These are phyloP conservation scores for Mimachlamys varia DNA, from an alignment of 2,888 invertebrate species.

Conservation along the genomic window DNA sequence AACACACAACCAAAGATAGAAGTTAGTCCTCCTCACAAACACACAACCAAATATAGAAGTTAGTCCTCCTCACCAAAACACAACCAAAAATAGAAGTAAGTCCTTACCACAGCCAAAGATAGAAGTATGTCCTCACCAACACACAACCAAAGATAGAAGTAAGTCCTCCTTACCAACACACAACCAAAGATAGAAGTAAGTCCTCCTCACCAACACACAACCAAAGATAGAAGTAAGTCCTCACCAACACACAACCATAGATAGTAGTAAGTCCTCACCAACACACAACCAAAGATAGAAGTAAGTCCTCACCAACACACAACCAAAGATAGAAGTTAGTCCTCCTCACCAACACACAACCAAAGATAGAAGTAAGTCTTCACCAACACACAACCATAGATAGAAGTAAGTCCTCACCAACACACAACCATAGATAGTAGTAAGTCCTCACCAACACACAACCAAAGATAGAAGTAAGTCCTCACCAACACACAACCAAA, in stretches of 20 bases:
- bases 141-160: constrained; percentile 16
- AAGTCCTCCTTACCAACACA: constrained; percentile 4
- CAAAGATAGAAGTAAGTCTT: neutral
- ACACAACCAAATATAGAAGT: constrained; percentile 24
- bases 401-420: constrained; percentile 17
- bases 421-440: constrained; percentile 23
- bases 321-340: constrained; percentile 29
- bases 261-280: constrained; percentile 15
- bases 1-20: constrained; percentile 28
- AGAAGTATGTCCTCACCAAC: constrained; percentile 16
- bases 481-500: constrained; percentile 17
- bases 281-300: constrained; percentile 23
- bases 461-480: constrained; percentile 20
- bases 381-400: constrained; percentile 23
- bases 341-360: neutral
- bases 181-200: constrained; percentile 29
- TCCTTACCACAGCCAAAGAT: constrained; percentile 15
- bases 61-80: neutral
- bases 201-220: neutral
- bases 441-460: constrained; percentile 9
- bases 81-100: constrained; percentile 24
- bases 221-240: constrained; percentile 16
- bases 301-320: constrained; percentile 9
- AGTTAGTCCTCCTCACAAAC: neutral
- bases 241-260: constrained; percentile 23